Evolutionary conservation across 2,797 vertebrate genomes (phyloP), one percentile per base, ranked within the genome.

Genomic region (Ceryle rudis): DNA sequence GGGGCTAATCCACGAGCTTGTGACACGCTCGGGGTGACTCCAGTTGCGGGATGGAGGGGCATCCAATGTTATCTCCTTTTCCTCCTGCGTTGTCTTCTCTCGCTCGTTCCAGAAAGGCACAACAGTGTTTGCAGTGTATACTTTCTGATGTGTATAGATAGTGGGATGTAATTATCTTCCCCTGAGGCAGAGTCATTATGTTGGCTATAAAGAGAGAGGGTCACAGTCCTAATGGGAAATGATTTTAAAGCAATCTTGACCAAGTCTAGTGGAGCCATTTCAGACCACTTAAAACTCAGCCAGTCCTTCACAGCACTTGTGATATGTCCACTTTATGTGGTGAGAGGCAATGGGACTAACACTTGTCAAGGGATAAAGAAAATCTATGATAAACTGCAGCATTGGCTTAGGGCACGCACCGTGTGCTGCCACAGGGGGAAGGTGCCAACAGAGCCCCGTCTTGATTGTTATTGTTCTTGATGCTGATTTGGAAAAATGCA

Each of bases 221-320:
- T 95, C 94, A 78, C 81, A 83, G 39, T 85, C 74, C 93, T 97
- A 92, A 94, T 87, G 90, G 93, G 88, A 86, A 96, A 88, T 96
- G 80, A 94, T 95, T 95, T 96, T 86, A 94, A 90, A 94, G 71
- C 95, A 89, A 86, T 94, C 93, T 97, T 97, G 93, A 86, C 78
- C 93, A 87, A 89, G 64, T 94, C 89, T 95, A 94, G 86, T 91
- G 72, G 83, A 96, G 81, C 89, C 80, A 89, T 96, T 97, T 97
- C 94, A 95, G 87, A 94, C 65, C 94, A 85, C 92, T 95, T 95
- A 93, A 95, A 81, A 93, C 90, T 90, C 85, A 93, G 92, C 69
- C 41, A 70, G 79, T 81, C 87, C 90, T 95, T 95, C 91, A 73
- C 8, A 3, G 74, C 81, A 89, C 78, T 93, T 96, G 75, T 93